Evolutionary conservation across 2,113 vertebrate species (phyloP), one percentile per base, ranked within the genome.

Genomic region (Muntiacus reevesi): DNA sequence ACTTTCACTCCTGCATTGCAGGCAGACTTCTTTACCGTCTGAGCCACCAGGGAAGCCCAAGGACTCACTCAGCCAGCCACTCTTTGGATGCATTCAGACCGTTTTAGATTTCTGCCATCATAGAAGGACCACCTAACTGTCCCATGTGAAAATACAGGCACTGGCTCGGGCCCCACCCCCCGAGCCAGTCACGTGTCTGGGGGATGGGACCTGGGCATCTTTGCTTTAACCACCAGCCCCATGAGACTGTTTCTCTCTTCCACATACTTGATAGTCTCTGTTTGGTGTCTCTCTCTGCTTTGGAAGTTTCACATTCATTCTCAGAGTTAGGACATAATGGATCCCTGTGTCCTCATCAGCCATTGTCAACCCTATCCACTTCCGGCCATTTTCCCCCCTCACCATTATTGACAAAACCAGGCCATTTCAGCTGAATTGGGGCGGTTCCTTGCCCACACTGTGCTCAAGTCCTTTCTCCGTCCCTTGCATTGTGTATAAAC

Each of bases 231-330:
- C 5, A 0, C n/a, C 54, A 28, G 7, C 64, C 79, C 52, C 19
- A 1, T 7, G 89, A 7, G 47, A 47, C 50, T 40, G 50, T 36
- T 45, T 8, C 27, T 89, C 33, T 62, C 50, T 36, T 85, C 21
- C 13, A 1, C 5, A 4, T 7, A 7, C 12, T 0, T 21, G 57
- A n/a, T 30, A 13, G 3, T 28, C 55, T 30, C 15, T 79, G 40
- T 78, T 45, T 30, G 17, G 1, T 40, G 5, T 78, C 15, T 21
- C 67, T 71, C 30, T 43, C 8, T 13, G 19, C 71, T 28, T 62
- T 33, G 40, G 30, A 40, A 43, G 14, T 21, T 19, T 82, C 54
- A 36, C n/a, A 50, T 36, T 30, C 43, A 6, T 62, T 33, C 59
- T 87, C 25, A 33, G 33, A 47, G 28, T 17, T 45, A 36, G 43